Conservation (phyloP, 1,140 invertebrate species). For the Plodia interpunctella region DNA sequence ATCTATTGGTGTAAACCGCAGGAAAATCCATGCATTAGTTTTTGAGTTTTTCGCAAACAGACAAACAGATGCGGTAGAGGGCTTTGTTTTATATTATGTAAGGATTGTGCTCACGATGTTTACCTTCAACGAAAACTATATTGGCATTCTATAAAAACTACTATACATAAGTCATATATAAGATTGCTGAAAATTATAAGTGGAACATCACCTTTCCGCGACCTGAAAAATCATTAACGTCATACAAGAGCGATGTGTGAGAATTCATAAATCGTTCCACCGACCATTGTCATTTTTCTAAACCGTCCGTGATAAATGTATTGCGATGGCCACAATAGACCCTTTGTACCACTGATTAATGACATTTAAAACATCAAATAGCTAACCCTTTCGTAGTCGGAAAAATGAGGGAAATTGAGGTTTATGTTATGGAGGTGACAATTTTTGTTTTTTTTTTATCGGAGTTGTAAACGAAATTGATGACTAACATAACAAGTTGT, state of each 20-base stretch:
- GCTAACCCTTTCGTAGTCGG: neutral
- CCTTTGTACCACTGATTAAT: slow-evolving; percentile 20
- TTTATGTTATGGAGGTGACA: neutral
- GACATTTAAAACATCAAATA: slow-evolving; percentile 13
- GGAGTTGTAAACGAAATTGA: no score
- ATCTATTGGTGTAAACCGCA: no score
- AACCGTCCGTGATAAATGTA: slow-evolving; percentile 23
- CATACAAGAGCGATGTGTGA: slow-evolving; percentile 15
- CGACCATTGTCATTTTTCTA: slow-evolving; percentile 16
- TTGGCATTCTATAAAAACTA: no score
- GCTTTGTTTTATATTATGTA: no score
- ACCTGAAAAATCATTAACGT: slow-evolving; percentile 11
- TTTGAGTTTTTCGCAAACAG: no score
- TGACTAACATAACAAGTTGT: no score
- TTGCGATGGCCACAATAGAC: slow-evolving; percentile 18
- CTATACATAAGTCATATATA: no score
- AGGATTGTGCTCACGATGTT: no score
- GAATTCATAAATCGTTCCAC: slow-evolving; percentile 19
- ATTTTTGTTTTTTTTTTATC: neutral
- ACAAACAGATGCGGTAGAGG: no score
- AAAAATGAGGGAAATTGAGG: neutral
- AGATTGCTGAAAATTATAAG: no score
- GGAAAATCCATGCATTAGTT: no score
- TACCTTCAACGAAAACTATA: no score
- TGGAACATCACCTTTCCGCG: neutral